Percentiles rank a stretch among this genome's conserved stretches.
Conservation (phyloP, 2,797 vertebrate species). For the Fundulus diaphanus region DNA sequence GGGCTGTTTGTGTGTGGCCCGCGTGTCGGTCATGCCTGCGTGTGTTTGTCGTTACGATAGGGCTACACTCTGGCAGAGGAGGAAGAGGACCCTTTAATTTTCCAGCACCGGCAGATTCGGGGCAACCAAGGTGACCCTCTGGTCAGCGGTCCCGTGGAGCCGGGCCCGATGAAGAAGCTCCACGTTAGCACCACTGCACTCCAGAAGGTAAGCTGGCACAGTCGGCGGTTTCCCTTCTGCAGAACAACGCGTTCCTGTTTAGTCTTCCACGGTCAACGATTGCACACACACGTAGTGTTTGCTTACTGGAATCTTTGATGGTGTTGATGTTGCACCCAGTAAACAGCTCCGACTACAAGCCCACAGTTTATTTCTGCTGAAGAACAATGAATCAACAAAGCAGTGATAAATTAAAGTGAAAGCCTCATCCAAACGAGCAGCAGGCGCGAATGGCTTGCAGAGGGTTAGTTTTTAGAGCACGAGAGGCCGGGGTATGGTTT, state of each 20-base stretch:
- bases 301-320: slow-evolving; percentile 9
- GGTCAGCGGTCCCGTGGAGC: slow-evolving; percentile 91
- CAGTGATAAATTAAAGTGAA: slow-evolving; percentile 13
- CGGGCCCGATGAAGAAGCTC: slow-evolving; percentile 97
- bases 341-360: slow-evolving; percentile 29
- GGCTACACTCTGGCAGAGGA: slow-evolving; percentile 97
- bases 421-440: slow-evolving; percentile 18
- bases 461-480: not conserved
- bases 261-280: not conserved
- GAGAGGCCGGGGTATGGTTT: not conserved
- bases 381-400: slow-evolving; percentile 31
- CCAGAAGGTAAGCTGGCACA: slow-evolving; percentile 87
- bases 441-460: slow-evolving; percentile 13
- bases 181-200: slow-evolving; percentile 98
- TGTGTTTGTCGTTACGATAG: slow-evolving; percentile 73
- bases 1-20: slow-evolving; percentile 45
- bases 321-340: slow-evolving; percentile 17
- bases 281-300: slow-evolving; percentile 14
- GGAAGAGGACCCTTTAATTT: slow-evolving; percentile 95
- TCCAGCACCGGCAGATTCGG: slow-evolving; percentile 91
- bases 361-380: slow-evolving; percentile 23
- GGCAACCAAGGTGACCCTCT: slow-evolving; percentile 89
- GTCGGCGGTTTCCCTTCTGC: not conserved
- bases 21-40: slow-evolving; percentile 25
- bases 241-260: not conserved